Evolutionary conservation across 1,140 invertebrate genomes (phyloP), one percentile per base, ranked within the genome.

Genomic region (Tenebrio molitor): DNA sequence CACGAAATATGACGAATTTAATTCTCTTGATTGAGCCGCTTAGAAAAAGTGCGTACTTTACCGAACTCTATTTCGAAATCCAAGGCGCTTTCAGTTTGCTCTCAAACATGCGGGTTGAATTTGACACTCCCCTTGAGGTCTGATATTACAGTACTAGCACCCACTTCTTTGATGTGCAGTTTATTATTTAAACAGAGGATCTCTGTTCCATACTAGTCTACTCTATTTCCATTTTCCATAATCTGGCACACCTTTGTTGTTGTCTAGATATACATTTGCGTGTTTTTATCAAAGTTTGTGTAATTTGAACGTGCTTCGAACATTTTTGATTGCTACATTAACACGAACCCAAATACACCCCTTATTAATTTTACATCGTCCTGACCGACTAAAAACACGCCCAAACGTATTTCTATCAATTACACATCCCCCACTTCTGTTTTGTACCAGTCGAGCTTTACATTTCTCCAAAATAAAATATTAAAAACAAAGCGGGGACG

Each of bases 151-250:
- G 17, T 41, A 39, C 44, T 69, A 50, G 46, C 67, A 53, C 67
- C 67, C 67, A 53, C 46, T 69, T 53, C 67, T 69, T 69, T 69
- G 67, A 69, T 69, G 67, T 69, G 29, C 33, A 69, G 67, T 39
- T 69, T 69, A 58, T 69, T 69, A 53, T 69, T 39, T 69, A 53
- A 53, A 39, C 33, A 69, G 21, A 53, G 33, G 33, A 69, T 69
- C 23, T 41, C 39, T 44, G 21, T 25, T 44, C 19, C 41, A 65
- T 66, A 66, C 64, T 42, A 66, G 34, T 66, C 21, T 66, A 66
- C 41, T 50, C 39, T 69, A 34, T 69, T 46, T 36, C 66, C 42
- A 36, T 69, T 69, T 69, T 50, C 42, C 66, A 33, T 50, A 46
- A 50, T 69, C 39, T 69, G 39, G 17, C 42, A 34, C 42, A 69